phyloP scores from a whole-genome alignment of 2,113 vertebrate species.

The Acanthochromis polyacanthus region DNA sequence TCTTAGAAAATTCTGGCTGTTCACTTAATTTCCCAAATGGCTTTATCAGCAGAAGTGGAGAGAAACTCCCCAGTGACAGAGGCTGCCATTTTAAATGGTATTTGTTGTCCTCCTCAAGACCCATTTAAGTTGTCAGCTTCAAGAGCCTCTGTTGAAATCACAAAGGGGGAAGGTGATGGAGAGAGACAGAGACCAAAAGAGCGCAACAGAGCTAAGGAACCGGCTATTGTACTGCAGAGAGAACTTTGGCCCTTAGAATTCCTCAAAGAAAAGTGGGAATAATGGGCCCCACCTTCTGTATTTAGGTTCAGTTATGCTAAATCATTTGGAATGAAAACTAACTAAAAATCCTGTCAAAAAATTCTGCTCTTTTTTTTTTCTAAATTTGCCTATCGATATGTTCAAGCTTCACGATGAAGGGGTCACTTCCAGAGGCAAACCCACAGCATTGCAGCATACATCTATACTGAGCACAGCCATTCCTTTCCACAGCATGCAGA shows the following conservation, averaged over 20 bases:
- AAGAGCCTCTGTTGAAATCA: slow-evolving; percentile 46
- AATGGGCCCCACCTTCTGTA: neutral
- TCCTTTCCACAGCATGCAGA: too few relatives aligned
- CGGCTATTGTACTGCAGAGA: slow-evolving; percentile 16
- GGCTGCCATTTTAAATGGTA: slow-evolving; percentile 52
- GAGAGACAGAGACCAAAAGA: slow-evolving; percentile 30
- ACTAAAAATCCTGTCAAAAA: neutral
- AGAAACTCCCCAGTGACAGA: slow-evolving; percentile 37
- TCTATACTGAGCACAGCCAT: too few relatives aligned
- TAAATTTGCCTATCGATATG: neutral
- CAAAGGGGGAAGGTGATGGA: slow-evolving; percentile 37
- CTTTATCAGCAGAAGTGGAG: slow-evolving; percentile 31
- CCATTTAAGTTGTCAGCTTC: slow-evolving; percentile 58
- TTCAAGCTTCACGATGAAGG: neutral
- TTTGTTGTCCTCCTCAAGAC: slow-evolving; percentile 60
- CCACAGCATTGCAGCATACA: too few relatives aligned
- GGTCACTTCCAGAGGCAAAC: neutral
- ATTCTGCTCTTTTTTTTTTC: neutral
- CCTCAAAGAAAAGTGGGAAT: slow-evolving; percentile 6
- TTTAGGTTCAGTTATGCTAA: neutral
- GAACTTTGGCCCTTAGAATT: slow-evolving; percentile 12
- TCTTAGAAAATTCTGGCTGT: slow-evolving; percentile 37
- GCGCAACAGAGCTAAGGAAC: slow-evolving; percentile 15
- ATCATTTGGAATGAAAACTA: neutral
- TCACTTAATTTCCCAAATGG: slow-evolving; percentile 71